Evolutionary conservation across 2,113 vertebrate genomes (phyloP), one percentile per base, ranked within the genome.

Genomic region (Syrmaticus mikado): DNA sequence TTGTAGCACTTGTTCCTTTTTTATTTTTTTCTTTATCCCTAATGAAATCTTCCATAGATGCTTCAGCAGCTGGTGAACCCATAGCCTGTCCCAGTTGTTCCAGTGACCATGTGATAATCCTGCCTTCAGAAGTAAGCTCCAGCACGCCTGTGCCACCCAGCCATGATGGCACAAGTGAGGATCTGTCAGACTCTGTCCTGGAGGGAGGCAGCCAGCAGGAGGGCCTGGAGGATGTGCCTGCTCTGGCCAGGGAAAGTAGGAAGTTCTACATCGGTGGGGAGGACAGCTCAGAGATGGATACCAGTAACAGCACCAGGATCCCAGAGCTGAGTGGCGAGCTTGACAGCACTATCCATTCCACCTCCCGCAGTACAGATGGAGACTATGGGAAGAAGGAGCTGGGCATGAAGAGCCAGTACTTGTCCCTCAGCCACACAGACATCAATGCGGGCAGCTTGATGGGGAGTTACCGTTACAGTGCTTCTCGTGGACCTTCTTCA

Each of bases 81-180:
- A 58, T 95, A 10, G 55, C 95, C 90, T 99, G 99, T 97, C 98
- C 98, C 34, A 96, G 96, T 84, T 99, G 99, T 95, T 98, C 97
- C 6, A 99, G 99, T 76, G 98, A 99, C 91, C 99, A 99, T 6
- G 98, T 99, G 86, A 97, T 99, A 68, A 97, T 99, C 92, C 96
- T 99, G 78, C 96, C 98, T 19, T 91, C 74, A 48, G 85, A 91
- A 94, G 95, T 36, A 50, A 96, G 86, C 92, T 97, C 96, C 92
- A 98, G 98, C 36, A 98, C 97, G 1, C 98, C 98, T 17, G 36
- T 97, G 64, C 66, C 18, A 1, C 71, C 78, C 24, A 65, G 64
- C 38, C 82, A 80, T 0, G 71, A 93, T 2, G 89, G 76, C 89
- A 93, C 46, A 0, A 95, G 93, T 13, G 94, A 97, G 18, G 94